Evolutionary conservation across 2,113 vertebrate genomes (phyloP).

Genomic region (Phalacrocorax pelagicus): DNA sequence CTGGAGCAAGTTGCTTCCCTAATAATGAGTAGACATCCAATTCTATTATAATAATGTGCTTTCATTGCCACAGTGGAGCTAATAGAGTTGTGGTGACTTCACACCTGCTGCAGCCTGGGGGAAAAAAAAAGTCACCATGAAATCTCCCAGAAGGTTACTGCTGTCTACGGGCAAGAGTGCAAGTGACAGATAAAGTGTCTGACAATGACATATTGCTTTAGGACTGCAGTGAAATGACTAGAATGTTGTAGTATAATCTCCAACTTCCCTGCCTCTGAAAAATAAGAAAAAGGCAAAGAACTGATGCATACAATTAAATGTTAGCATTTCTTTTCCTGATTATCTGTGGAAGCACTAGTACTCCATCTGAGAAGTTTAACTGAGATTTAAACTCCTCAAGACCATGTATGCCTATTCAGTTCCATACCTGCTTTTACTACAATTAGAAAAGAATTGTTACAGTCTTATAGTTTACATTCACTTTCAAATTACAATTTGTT

Average conservation of each 20-base stretch:
- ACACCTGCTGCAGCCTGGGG: constrained; percentile 71
- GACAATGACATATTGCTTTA: constrained; percentile 80
- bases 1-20: constrained; percentile 42
- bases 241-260: constrained; percentile 71
- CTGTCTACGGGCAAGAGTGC: constrained; percentile 76
- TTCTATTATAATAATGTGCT: constrained; percentile 76
- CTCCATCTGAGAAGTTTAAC: background rate
- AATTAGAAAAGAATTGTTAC: background rate
- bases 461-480: background rate
- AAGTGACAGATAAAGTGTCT: constrained; percentile 78
- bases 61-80: constrained; percentile 76
- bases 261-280: constrained; percentile 23
- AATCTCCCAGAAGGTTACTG: constrained; percentile 73
- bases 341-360: background rate
- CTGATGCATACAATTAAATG: constrained; percentile 51
- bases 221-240: constrained; percentile 71
- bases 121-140: constrained; percentile 60
- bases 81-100: constrained; percentile 83
- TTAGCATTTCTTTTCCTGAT: background rate
- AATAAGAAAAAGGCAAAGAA: constrained; percentile 54
- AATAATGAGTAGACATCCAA: constrained; percentile 71
- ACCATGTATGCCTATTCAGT: background rate
- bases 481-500: constrained; percentile 10
- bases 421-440: background rate
- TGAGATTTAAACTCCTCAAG: background rate